phyloP scores from a whole-genome alignment of 2,113 vertebrate genomes.

The Sarotherodon lohbergeri region DNA sequence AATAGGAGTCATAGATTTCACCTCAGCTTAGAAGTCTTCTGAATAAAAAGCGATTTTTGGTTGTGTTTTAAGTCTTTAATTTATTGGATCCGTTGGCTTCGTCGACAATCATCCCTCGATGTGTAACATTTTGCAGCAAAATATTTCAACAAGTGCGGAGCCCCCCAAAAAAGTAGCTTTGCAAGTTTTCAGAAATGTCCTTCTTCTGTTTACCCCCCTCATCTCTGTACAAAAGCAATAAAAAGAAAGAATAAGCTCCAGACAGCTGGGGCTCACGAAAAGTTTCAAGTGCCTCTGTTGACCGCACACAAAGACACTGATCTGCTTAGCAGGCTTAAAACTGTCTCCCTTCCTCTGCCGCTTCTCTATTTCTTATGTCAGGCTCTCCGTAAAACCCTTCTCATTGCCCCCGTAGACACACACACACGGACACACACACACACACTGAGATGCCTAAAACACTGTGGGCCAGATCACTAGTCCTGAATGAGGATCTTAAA shows the following conservation, averaged over 20 bases:
- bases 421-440: neutral
- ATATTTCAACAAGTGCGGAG: neutral
- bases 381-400: conserved; percentile 33
- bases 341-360: conserved; percentile 22
- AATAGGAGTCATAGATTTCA: conserved; percentile 32
- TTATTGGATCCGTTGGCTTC: neutral
- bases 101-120: neutral
- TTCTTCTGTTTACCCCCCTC: conserved; percentile 5
- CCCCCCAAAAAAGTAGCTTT: neutral
- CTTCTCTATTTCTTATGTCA: conserved; percentile 37
- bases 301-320: conserved; percentile 67
- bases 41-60: neutral
- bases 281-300: conserved; percentile 61
- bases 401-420: neutral
- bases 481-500: conserved; percentile 58
- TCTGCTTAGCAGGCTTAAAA: conserved; percentile 64
- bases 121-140: conserved; percentile 22
- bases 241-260: conserved; percentile 42
- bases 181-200: conserved; percentile 8
- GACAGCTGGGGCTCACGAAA: conserved; percentile 23
- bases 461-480: conserved; percentile 12
- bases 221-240: neutral
- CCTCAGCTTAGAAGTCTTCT: neutral
- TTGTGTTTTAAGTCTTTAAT: neutral
- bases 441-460: conserved; percentile 24